These are phyloP conservation scores for Corythoichthys intestinalis DNA, from an alignment of 2,113 vertebrate species.

Conservation along the genomic window DNA sequence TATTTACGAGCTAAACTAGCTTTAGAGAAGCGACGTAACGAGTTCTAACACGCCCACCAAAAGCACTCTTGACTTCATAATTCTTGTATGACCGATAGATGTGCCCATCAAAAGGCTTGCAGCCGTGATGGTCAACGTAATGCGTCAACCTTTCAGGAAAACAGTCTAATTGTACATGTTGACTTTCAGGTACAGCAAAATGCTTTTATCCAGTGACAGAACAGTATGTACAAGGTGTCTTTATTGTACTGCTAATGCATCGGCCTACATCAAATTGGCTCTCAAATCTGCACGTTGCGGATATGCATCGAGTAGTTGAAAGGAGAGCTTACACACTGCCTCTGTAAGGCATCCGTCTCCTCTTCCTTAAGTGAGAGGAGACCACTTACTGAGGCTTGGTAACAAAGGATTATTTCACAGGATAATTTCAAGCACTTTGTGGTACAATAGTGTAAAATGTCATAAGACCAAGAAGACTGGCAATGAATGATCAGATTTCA, in stretches of 20 bases:
- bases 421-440: constrained; percentile 29
- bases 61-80: constrained; percentile 46
- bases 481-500: too few relatives aligned
- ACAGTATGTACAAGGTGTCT: constrained; percentile 24
- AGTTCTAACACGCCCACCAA: not conserved
- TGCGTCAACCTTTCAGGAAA: constrained; percentile 14
- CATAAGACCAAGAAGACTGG: too few relatives aligned
- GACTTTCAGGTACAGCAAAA: constrained; percentile 56
- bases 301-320: constrained; percentile 42
- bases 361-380: constrained; percentile 42
- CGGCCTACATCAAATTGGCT: constrained; percentile 34
- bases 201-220: constrained; percentile 53
- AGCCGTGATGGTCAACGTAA: constrained; percentile 36
- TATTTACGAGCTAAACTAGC: not conserved
- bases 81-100: constrained; percentile 46
- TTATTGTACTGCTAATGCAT: constrained; percentile 31
- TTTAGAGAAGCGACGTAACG: constrained; percentile 7
- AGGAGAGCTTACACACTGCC: constrained; percentile 26
- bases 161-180: constrained; percentile 37
- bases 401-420: constrained; percentile 36
- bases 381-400: constrained; percentile 23
- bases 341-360: constrained; percentile 32
- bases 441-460: too few relatives aligned
- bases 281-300: constrained; percentile 36
- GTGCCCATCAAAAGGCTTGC: constrained; percentile 39